Conservation (phyloP, 2,797 vertebrate genomes). For the Gymnoscopelus microlampas region DNA sequence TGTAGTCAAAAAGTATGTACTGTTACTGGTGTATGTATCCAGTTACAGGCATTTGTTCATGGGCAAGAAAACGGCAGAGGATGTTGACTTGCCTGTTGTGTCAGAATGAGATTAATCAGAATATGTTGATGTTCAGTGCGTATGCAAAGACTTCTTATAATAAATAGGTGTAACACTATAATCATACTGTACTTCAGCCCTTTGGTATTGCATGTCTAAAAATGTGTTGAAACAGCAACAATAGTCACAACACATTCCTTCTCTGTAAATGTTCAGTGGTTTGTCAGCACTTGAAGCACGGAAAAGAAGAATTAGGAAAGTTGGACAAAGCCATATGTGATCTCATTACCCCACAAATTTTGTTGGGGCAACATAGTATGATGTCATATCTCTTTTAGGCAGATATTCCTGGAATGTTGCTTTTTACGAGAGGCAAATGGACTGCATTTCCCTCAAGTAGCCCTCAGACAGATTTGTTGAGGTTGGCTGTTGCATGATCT, state of each 20-base stretch:
- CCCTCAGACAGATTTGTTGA: slow-evolving; percentile 66
- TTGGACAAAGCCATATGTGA: slow-evolving; percentile 48
- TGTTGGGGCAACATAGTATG: slow-evolving; percentile 63
- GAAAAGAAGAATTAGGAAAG: slow-evolving; percentile 65
- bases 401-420: slow-evolving; percentile 72
- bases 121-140: no score
- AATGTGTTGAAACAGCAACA: slow-evolving; percentile 57
- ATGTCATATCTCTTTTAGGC: slow-evolving; percentile 67
- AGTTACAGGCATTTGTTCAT: slow-evolving; percentile 8
- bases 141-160: not conserved
- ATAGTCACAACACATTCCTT: slow-evolving; percentile 54
- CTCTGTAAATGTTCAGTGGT: slow-evolving; percentile 45
- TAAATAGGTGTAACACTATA: slow-evolving; percentile 31
- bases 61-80: not conserved
- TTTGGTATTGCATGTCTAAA: slow-evolving; percentile 43
- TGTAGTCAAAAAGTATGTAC: no score
- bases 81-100: not conserved
- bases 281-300: slow-evolving; percentile 55
- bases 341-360: slow-evolving; percentile 67
- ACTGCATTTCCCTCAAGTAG: slow-evolving; percentile 59
- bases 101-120: not conserved
- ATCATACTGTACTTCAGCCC: slow-evolving; percentile 42
- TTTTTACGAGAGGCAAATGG: slow-evolving; percentile 47
- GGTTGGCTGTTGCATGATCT: slow-evolving; percentile 58
- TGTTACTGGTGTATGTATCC: no score